phyloP scores from a whole-genome alignment of 2,113 vertebrate species.

The Oryzias melastigma region DNA sequence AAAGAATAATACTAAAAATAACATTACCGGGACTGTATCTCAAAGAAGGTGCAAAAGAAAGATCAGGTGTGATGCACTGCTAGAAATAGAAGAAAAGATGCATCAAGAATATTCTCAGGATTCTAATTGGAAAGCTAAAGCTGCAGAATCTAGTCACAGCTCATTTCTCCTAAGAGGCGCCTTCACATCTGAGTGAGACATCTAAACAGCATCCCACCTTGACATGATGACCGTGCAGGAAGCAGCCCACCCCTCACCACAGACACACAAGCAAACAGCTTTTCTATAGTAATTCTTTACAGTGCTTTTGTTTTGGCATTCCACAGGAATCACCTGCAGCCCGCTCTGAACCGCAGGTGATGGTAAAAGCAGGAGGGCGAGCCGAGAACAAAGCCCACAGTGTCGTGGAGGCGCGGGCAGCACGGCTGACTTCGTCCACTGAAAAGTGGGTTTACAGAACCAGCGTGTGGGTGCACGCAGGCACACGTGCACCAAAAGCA shows the following conservation, averaged over 20 bases:
- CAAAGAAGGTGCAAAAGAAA: neutral
- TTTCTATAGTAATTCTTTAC: neutral
- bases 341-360: slow-evolving; percentile 9
- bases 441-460: slow-evolving; percentile 18
- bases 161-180: neutral
- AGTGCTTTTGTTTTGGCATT: no score
- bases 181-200: slow-evolving; percentile 18
- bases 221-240: neutral
- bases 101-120: no score
- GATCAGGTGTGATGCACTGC: neutral
- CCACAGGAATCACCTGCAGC: neutral
- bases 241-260: neutral
- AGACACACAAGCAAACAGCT: neutral
- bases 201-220: slow-evolving; percentile 25
- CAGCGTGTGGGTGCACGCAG: neutral
- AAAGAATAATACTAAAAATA: no score
- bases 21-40: no score
- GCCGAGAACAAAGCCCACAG: slow-evolving; percentile 10
- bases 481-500: neutral
- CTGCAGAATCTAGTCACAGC: slow-evolving; percentile 9
- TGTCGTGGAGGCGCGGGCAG: neutral
- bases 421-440: slow-evolving; percentile 10
- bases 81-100: slow-evolving; percentile 1
- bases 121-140: slow-evolving; percentile 5
- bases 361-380: slow-evolving; percentile 13